Evolutionary conservation across 2,797 vertebrate genomes (phyloP), one percentile per base, ranked within the genome.

Genomic region (Benthosema pterotum): DNA sequence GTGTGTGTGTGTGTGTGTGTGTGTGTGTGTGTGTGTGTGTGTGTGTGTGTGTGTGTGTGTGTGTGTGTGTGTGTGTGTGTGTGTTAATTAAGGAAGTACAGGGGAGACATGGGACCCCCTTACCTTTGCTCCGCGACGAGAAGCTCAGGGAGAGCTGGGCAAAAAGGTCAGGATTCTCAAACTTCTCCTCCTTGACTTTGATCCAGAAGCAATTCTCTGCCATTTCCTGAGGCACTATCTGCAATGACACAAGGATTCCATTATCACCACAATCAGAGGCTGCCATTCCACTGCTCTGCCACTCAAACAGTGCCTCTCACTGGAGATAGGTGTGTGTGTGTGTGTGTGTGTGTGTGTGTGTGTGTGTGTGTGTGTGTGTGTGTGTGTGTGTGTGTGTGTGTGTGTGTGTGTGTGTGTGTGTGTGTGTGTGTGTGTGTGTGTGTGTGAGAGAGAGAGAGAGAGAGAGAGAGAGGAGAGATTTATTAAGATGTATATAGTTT

Each of bases 151-250:
- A 93, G 88, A 99, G 85, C 87, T 97, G 94, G 71, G 93, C 91
- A 88, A 99, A 95, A 57, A 99, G 92, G 88, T 98, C 96, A 2
- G 94, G 90, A 86, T 91, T 93, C 90, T 99, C 97, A 85, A 95
- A 98, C 83, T 95, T 96, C 51, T 95, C 95, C 89, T 99, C 98
- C 82, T 95, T 96, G 82, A 94, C 95, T 93, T 97, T 99, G 83
- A 98, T 92, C 98, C 98, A 99, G 90, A 99, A 95, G 89, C 96
- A 98, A 89, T 94, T 96, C 87, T 99, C 96, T 71, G 94, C 90
- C 93, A 99, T 95, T 87, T 99, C 96, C 88, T 92, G 95, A 75
- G 97, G 96, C 72, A 97, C 95, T 79, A 99, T 90, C 97, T 99
- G 92, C 89, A 94, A 91, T 78, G 83, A 91, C 85, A 90, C 82